Conservation (phyloP, 2,113 vertebrate species). For the Scatophagus argus region DNA sequence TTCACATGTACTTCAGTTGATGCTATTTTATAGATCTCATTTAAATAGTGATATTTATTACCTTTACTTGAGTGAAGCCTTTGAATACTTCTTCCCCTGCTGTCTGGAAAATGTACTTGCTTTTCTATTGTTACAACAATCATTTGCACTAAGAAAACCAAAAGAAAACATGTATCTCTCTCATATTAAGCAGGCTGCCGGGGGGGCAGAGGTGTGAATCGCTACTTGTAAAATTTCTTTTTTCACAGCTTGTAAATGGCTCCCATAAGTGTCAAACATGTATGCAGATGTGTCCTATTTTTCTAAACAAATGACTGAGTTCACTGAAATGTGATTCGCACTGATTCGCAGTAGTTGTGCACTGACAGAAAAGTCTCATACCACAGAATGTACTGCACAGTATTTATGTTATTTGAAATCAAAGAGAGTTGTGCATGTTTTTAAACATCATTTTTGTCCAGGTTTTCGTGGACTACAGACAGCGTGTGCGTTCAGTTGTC, state of each 20-base stretch:
- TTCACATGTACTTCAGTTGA: neutral
- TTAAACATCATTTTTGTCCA: conserved; percentile 1
- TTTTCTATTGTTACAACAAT: neutral
- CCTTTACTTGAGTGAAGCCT: neutral
- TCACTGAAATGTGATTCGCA: neutral
- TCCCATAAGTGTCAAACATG: neutral
- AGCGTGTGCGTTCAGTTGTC: conserved; percentile 20
- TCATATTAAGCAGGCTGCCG: neutral
- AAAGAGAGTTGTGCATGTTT: neutral
- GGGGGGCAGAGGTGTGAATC: neutral
- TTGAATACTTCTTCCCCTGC: neutral
- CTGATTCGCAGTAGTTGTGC: neutral
- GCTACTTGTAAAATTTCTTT: neutral
- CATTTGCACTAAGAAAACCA: neutral
- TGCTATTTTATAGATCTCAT: neutral
- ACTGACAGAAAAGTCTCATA: neutral
- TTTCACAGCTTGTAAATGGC: neutral
- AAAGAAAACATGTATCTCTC: neutral
- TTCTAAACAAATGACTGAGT: conserved; percentile 13
- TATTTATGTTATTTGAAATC: conserved; percentile 1
- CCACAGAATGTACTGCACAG: neutral
- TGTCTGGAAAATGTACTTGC: neutral
- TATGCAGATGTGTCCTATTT: neutral
- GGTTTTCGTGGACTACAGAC: conserved; percentile 37
- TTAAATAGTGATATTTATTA: neutral